A percentile compares a stretch with the other conserved stretches of the same genome.
Evolutionary conservation across 2,888 invertebrate species (phyloP).

Genomic region (Drosophila paranaensis): DNA sequence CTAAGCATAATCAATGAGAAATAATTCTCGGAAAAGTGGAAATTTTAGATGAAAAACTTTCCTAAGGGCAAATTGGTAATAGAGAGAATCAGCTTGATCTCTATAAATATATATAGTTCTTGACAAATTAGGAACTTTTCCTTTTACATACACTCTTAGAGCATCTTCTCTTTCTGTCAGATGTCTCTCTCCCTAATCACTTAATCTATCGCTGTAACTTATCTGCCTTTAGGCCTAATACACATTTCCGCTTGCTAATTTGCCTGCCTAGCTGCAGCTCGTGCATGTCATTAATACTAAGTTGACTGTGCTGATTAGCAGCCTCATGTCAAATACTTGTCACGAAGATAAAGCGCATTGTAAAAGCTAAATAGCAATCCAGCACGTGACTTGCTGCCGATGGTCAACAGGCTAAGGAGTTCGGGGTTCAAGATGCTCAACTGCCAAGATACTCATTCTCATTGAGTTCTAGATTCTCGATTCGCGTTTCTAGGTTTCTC

Average conservation of each 20-base stretch:
- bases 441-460: neutral
- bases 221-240: neutral
- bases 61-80: neutral
- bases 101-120: neutral
- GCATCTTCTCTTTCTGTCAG: neutral
- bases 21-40: conserved; percentile 3
- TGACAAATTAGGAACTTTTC: neutral
- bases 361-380: conserved; percentile 19
- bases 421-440: neutral
- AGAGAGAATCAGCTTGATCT: neutral
- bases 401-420: neutral
- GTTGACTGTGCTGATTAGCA: conserved; percentile 32
- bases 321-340: conserved; percentile 23
- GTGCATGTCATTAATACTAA: conserved; percentile 32
- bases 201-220: neutral
- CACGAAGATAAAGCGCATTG: conserved; percentile 19
- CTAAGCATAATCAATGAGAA: conserved; percentile 9
- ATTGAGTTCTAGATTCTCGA: no score
- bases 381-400: conserved; percentile 47
- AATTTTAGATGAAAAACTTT: neutral
- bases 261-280: conserved; percentile 15
- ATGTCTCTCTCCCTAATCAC: no score
- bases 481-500: no score
- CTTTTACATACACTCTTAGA: no score
- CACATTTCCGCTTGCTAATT: conserved; percentile 15